Evolutionary conservation across 2,113 vertebrate species (phyloP).

Genomic region (Myotis brandtii): DNA sequence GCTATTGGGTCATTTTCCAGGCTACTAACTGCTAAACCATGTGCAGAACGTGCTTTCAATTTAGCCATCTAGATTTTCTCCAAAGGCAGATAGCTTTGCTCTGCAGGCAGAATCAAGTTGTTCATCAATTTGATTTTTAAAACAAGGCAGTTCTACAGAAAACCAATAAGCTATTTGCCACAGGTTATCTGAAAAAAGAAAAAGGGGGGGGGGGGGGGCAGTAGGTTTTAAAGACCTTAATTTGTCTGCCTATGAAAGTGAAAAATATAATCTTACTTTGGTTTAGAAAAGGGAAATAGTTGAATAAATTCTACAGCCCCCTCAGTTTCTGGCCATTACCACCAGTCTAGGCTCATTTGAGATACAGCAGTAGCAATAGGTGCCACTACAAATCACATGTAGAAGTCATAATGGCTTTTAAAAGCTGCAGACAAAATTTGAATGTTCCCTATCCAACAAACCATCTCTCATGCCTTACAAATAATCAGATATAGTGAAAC

Average conservation of each 20-base stretch:
- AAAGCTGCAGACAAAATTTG: neutral
- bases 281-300: neutral
- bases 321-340: neutral
- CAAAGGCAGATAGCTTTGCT: slow-evolving; percentile 70
- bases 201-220: neutral
- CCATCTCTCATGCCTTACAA: neutral
- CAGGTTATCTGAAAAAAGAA: neutral
- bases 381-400: neutral
- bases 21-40: slow-evolving; percentile 81
- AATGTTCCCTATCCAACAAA: slow-evolving; percentile 43
- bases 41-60: slow-evolving; percentile 78
- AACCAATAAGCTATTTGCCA: slow-evolving; percentile 12
- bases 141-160: slow-evolving; percentile 65
- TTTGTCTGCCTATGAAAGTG: slow-evolving; percentile 34
- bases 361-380: neutral
- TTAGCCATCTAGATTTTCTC: slow-evolving; percentile 74
- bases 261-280: slow-evolving; percentile 25
- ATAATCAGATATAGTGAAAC: neutral
- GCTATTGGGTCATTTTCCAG: slow-evolving; percentile 80
- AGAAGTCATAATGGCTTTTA: slow-evolving; percentile 29
- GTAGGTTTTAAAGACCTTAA: slow-evolving; percentile 49
- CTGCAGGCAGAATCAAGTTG: slow-evolving; percentile 64
- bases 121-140: slow-evolving; percentile 67
- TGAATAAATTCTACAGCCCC: slow-evolving; percentile 49
- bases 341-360: neutral